Conservation (phyloP, 1,140 invertebrate genomes). For the Calliopsis andreniformis region DNA sequence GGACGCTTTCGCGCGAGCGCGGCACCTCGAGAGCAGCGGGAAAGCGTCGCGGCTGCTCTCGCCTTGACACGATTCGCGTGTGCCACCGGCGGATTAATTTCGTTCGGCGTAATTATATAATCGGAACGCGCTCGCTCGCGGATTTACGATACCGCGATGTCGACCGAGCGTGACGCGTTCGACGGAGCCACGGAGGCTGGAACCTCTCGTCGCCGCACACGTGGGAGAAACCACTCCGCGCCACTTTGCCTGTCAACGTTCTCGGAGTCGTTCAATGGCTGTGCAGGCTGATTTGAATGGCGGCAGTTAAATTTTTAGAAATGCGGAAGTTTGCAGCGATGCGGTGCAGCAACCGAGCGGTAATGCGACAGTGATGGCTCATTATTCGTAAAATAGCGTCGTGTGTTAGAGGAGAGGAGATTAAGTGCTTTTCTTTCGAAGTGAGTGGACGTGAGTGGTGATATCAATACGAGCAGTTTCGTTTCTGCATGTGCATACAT, state of each 20-base stretch:
- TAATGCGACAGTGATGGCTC: too few relatives aligned
- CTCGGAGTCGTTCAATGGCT: background rate
- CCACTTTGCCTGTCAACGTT: background rate
- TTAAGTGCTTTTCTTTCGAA: too few relatives aligned
- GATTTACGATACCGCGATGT: conserved; percentile 66
- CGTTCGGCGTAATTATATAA: conserved; percentile 76
- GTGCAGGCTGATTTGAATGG: background rate
- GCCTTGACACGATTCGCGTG: conserved; percentile 78
- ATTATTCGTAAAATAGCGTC: too few relatives aligned
- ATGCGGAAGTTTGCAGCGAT: too few relatives aligned
- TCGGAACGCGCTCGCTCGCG: conserved; percentile 65
- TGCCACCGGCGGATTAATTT: conserved; percentile 77
- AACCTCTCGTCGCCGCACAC: background rate
- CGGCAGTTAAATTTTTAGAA: too few relatives aligned
- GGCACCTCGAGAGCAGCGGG: conserved; percentile 38
- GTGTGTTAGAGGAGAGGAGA: too few relatives aligned
- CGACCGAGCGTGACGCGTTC: conserved; percentile 57
- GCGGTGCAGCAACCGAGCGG: too few relatives aligned
- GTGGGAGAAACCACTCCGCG: conserved; percentile 26
- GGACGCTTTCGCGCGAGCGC: conserved; percentile 25
- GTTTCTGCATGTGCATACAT: too few relatives aligned
- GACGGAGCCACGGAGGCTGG: conserved; percentile 21
- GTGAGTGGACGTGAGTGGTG: too few relatives aligned
- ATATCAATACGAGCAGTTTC: too few relatives aligned
- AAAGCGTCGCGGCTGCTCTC: conserved; percentile 61